phyloP scores from a whole-genome alignment of 2,797 vertebrate species.

The Bradypodion ventrale region DNA sequence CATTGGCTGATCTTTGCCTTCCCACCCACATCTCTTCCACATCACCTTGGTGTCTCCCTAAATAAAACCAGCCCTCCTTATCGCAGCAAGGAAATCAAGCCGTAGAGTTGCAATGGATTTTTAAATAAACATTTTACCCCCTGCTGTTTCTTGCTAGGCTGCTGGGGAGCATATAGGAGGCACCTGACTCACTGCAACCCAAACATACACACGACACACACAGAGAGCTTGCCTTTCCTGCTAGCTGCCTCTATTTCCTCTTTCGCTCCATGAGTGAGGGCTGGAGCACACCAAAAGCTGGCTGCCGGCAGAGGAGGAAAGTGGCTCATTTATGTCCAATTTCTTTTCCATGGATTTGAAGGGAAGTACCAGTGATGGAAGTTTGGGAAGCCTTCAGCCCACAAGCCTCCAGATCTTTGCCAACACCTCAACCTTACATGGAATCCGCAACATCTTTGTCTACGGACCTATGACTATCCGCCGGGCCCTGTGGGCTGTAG shows the following conservation, averaged over 20 bases:
- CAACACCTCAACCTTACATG: slow-evolving; percentile 90
- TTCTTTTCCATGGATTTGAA: slow-evolving; percentile 90
- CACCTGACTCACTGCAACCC: slow-evolving; percentile 55
- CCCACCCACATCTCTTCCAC: slow-evolving; percentile 84
- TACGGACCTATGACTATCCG: slow-evolving; percentile 85
- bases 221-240: slow-evolving; percentile 65
- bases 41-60: slow-evolving; percentile 89
- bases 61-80: slow-evolving; percentile 84
- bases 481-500: slow-evolving; percentile 90
- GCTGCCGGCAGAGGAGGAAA: slow-evolving; percentile 58
- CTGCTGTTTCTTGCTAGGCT: slow-evolving; percentile 57
- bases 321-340: slow-evolving; percentile 49
- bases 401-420: slow-evolving; percentile 94
- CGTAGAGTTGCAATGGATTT: slow-evolving; percentile 84
- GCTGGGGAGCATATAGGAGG: slow-evolving; percentile 70
- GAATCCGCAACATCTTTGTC: slow-evolving; percentile 92
- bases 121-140: slow-evolving; percentile 75
- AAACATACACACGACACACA: slow-evolving; percentile 61
- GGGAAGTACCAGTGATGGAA: slow-evolving; percentile 90
- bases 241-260: slow-evolving; percentile 43
- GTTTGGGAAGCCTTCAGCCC: slow-evolving; percentile 85
- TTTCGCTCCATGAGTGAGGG: slow-evolving; percentile 37
- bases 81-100: slow-evolving; percentile 80
- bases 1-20: slow-evolving; percentile 83
- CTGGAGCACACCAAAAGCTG: slow-evolving; percentile 45